Evolutionary conservation across 2,888 invertebrate genomes (phyloP), one percentile per base, ranked within the genome.

Genomic region (Cryptocheilus praepositus): DNA sequence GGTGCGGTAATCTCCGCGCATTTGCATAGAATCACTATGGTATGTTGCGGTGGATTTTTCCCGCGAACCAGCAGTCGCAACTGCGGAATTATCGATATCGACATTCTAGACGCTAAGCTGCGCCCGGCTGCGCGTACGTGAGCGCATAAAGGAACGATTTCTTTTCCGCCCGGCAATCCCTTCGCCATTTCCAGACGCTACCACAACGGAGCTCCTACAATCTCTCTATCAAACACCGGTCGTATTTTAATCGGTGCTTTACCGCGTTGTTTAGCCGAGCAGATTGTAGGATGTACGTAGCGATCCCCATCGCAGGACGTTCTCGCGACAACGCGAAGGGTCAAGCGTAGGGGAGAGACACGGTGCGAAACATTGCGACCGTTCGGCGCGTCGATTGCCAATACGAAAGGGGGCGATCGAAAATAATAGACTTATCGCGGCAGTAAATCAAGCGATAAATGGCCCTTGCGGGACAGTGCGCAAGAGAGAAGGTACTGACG

Each of bases 371-470:
- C 36, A 21, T 55, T 36, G 16, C 25, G 62, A 25, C 57, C 56
- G 3, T 28, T 44, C 45, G 57, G 46, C 44, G 51, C 57, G 63
- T 63, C 60, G 65, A 65, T 68, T 72, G 58, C 55, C 58, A 19
- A 55, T 55, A 62, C 44, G 51, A 62, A 69, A 59, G 74, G 36
- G 36, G 36, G 73, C 71, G 75, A 79, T 76, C 71, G 70, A 79
- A 78, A 80, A 77, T 78, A 79, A 80, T 79, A 76, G 74, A 71
- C 74, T 81, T 77, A 75, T 77, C 77, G 75, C 63, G 62, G 62
- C 76, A 76, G 76, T 83, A 83, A 84, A 83, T 84, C 82, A 82
- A 28, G 71, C 77, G 83, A 82, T 84, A 81, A 82, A 75, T 78
- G 74, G 65, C 61, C 56, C 57, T 19, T 49, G 45, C 60, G 43